Conservation (phyloP, 2,797 vertebrate species). For the Podarcis siculus region DNA sequence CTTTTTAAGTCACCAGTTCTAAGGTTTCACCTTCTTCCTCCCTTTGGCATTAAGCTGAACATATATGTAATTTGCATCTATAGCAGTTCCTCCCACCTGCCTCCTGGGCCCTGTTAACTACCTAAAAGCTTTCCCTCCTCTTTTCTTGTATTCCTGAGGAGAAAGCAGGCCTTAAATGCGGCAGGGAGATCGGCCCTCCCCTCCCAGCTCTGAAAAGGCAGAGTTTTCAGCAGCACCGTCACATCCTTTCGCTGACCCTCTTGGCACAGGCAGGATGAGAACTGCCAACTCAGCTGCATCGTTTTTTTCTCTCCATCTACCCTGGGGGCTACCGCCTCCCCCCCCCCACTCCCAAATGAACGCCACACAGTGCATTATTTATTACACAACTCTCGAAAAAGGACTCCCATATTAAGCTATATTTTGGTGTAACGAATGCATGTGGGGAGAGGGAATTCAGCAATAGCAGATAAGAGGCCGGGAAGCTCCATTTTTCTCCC, state of each 20-base stretch:
- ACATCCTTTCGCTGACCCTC: slow-evolving; percentile 13
- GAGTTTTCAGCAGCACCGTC: slow-evolving; percentile 6
- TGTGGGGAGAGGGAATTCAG: background rate
- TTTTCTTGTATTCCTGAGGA: background rate
- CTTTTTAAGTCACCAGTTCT: slow-evolving; percentile 41
- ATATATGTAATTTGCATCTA: slow-evolving; percentile 12
- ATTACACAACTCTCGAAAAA: slow-evolving; percentile 21
- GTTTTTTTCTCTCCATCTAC: slow-evolving; percentile 16
- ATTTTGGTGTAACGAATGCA: background rate
- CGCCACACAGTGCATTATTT: slow-evolving; percentile 6
- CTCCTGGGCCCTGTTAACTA: slow-evolving; percentile 3
- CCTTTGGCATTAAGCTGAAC: slow-evolving; percentile 25
- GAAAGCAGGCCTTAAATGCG: background rate
- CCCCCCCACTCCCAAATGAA: slow-evolving; percentile 30
- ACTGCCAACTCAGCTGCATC: slow-evolving; percentile 23
- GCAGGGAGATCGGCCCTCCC: background rate
- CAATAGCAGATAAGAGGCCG: background rate
- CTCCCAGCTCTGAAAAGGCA: background rate
- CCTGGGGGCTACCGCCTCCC: slow-evolving; percentile 18
- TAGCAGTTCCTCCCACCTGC: slow-evolving; percentile 6
- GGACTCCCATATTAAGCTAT: slow-evolving; percentile 9
- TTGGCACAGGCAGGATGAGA: slow-evolving; percentile 13
- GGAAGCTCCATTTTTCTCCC: background rate
- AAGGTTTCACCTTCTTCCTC: slow-evolving; percentile 37
- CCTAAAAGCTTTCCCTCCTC: background rate